These are phyloP conservation scores for Hymenochirus boettgeri DNA, from an alignment of 2,113 vertebrate species.

Conservation along the genomic window DNA sequence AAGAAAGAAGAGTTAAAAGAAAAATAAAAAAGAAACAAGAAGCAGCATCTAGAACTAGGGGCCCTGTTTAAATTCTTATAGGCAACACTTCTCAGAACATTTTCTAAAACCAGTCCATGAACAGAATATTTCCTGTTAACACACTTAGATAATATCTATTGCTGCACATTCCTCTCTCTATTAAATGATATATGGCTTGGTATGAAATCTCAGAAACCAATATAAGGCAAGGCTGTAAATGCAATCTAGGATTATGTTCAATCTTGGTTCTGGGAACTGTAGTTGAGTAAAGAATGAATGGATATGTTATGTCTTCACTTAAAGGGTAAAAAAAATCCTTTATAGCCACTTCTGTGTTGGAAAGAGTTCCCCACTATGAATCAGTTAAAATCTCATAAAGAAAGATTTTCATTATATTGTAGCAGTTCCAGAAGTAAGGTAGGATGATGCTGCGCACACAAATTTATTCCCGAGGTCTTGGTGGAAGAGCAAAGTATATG, in stretches of 20 bases:
- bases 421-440: slow-evolving; percentile 4
- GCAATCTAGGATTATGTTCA: slow-evolving; percentile 1
- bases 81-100: background rate
- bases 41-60: no score
- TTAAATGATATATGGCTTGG: background rate
- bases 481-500: slow-evolving; percentile 10
- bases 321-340: background rate
- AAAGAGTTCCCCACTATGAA: slow-evolving; percentile 2
- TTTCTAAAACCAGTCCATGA: background rate
- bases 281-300: slow-evolving; percentile 15
- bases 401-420: slow-evolving; percentile 19
- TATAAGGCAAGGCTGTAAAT: slow-evolving; percentile 12
- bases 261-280: slow-evolving; percentile 4
- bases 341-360: slow-evolving; percentile 4
- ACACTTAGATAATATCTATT: background rate
- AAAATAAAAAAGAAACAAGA: no score
- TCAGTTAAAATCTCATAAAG: slow-evolving; percentile 15
- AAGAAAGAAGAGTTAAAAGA: no score
- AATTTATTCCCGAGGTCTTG: slow-evolving; percentile 18
- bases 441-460: background rate
- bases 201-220: slow-evolving; percentile 4
- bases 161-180: background rate
- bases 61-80: no score
- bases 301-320: slow-evolving; percentile 10
- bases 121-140: background rate